Conservation (phyloP, 1,140 invertebrate species). For the Stegodyphus dumicola region DNA sequence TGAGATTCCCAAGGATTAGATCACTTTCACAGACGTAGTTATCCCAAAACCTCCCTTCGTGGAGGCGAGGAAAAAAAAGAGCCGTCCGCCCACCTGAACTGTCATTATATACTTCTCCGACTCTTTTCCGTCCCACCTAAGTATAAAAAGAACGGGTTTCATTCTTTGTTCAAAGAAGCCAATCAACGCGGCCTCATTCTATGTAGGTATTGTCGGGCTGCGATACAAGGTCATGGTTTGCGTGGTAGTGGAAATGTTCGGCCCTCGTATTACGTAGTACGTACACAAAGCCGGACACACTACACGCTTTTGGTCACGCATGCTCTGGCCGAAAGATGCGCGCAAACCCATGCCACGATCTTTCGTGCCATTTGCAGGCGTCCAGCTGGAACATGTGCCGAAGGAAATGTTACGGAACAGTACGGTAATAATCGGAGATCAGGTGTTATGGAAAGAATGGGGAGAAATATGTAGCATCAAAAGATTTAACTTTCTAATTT, state of each 20-base stretch:
- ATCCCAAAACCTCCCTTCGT: too few relatives aligned
- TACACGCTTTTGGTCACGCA: conserved; percentile 29
- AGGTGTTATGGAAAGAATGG: too few relatives aligned
- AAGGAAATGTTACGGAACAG: background rate
- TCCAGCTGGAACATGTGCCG: conserved; percentile 15
- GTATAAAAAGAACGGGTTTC: conserved; percentile 17
- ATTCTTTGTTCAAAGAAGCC: conserved; percentile 5
- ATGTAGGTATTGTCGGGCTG: conserved; percentile 34
- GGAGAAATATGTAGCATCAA: too few relatives aligned
- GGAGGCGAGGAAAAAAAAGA: too few relatives aligned
- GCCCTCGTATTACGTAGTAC: background rate
- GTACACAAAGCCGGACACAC: background rate
- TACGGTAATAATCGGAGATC: background rate
- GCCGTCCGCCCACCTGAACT: too few relatives aligned
- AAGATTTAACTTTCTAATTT: too few relatives aligned
- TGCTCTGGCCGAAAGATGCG: background rate
- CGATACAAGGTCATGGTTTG: conserved; percentile 18
- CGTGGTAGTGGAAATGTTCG: background rate
- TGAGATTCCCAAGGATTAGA: too few relatives aligned
- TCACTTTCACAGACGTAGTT: too few relatives aligned
- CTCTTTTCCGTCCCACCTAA: too few relatives aligned
- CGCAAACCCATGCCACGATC: background rate
- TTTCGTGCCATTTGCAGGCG: conserved; percentile 35
- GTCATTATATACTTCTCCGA: too few relatives aligned
- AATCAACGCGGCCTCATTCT: conserved; percentile 24